These are phyloP conservation scores for Xestia sexstrigata DNA, from an alignment of 2,888 invertebrate species.

Conservation along the genomic window DNA sequence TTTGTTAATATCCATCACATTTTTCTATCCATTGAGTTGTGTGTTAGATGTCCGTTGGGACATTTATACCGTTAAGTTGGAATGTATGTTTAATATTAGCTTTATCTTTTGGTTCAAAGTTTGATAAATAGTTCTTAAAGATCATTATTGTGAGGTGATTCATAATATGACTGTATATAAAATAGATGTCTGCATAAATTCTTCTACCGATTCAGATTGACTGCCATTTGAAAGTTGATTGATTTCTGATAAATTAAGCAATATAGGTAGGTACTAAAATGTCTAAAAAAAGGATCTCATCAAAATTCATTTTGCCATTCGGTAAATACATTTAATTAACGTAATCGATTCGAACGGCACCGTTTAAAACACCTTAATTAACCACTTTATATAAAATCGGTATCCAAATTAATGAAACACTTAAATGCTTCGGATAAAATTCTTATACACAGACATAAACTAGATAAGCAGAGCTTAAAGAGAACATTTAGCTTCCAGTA, in stretches of 20 bases:
- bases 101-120: background rate
- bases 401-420: constrained; percentile 71
- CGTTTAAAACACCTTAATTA: constrained; percentile 71
- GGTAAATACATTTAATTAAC: constrained; percentile 47
- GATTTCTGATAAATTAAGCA: constrained; percentile 21
- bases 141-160: background rate
- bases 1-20: constrained; percentile 78
- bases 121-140: background rate
- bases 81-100: constrained; percentile 11
- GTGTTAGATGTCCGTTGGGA: constrained; percentile 15
- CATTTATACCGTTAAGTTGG: constrained; percentile 13
- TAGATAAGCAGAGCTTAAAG: constrained; percentile 79
- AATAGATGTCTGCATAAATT: background rate
- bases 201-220: background rate
- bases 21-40: constrained; percentile 61
- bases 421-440: constrained; percentile 74
- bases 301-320: constrained; percentile 44
- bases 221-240: constrained; percentile 8
- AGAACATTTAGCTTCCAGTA: constrained; percentile 76
- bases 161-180: no score
- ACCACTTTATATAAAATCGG: constrained; percentile 64
- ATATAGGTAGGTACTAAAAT: background rate
- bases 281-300: constrained; percentile 34
- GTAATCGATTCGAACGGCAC: constrained; percentile 49
- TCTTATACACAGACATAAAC: constrained; percentile 77